phyloP scores from a whole-genome alignment of 2,797 vertebrate genomes.

The Xenopus petersii region DNA sequence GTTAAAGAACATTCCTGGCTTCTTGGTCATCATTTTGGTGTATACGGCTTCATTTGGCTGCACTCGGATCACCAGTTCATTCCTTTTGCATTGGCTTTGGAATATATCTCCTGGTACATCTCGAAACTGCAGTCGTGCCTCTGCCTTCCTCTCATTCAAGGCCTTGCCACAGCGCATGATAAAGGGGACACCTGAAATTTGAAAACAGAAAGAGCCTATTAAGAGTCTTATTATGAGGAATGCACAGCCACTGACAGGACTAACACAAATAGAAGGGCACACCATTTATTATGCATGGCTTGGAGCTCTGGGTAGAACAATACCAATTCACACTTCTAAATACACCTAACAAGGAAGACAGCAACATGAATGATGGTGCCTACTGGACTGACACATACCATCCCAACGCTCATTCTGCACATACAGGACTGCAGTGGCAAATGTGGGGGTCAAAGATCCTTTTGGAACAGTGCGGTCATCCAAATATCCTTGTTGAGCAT shows the following conservation, averaged over 20 bases:
- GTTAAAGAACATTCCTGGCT: constrained; percentile 85
- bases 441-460: constrained; percentile 85
- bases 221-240: no score
- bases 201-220: not conserved
- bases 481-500: constrained; percentile 77
- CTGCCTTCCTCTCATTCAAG: constrained; percentile 90
- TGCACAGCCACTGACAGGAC: no score
- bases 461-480: constrained; percentile 87
- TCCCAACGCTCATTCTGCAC: constrained; percentile 91
- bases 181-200: constrained; percentile 80
- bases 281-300: no score
- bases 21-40: constrained; percentile 96
- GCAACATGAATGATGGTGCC: no score
- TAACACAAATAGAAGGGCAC: no score
- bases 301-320: no score
- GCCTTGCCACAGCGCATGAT: constrained; percentile 91
- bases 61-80: constrained; percentile 87
- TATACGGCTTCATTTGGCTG: constrained; percentile 91
- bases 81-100: constrained; percentile 76
- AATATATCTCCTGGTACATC: constrained; percentile 91
- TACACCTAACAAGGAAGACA: not conserved
- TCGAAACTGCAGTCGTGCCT: constrained; percentile 87
- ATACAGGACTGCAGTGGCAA: constrained; percentile 80
- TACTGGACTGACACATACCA: constrained; percentile 64
- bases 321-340: not conserved